A percentile compares a stretch with the other conserved stretches of the same genome.
phyloP scores from a whole-genome alignment of 1,140 invertebrate genomes.

The Triops longicaudatus region DNA sequence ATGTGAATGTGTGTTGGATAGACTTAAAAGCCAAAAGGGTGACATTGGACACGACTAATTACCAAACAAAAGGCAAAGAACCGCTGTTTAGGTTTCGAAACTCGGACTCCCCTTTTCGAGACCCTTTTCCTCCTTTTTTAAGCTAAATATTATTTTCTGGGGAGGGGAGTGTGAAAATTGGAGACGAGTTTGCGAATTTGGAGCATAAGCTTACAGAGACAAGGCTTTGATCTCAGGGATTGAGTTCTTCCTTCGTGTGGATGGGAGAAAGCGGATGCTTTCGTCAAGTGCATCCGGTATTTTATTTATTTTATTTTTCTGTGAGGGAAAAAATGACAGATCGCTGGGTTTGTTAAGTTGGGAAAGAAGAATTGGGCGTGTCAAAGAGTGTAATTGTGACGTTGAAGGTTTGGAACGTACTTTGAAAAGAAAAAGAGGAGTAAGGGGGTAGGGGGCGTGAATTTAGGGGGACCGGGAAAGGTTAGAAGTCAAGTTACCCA shows the following conservation, averaged over 20 bases:
- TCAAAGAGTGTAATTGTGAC: not conserved
- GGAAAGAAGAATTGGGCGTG: not conserved
- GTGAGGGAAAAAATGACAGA: not conserved
- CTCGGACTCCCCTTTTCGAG: not conserved
- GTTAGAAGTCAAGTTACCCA: not conserved
- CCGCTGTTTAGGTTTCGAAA: not conserved
- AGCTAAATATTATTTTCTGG: not conserved
- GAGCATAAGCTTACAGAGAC: not conserved
- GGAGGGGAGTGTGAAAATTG: not conserved
- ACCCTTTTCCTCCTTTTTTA: not conserved
- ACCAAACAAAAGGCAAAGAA: conserved; percentile 1
- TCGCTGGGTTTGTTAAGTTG: not conserved
- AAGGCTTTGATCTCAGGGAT: not conserved
- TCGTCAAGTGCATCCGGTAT: conserved; percentile 8
- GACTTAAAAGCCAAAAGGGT: not conserved
- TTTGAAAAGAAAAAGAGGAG: not conserved
- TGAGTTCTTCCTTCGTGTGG: no score
- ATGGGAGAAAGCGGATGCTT: not conserved
- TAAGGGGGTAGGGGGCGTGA: not conserved
- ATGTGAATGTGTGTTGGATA: not conserved
- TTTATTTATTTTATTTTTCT: not conserved
- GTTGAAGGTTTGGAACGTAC: not conserved
- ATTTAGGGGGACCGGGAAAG: not conserved
- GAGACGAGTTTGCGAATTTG: not conserved
- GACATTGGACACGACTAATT: conserved; percentile 15